Conservation (phyloP, 2,113 vertebrate species). For the Bothrops jararaca region DNA sequence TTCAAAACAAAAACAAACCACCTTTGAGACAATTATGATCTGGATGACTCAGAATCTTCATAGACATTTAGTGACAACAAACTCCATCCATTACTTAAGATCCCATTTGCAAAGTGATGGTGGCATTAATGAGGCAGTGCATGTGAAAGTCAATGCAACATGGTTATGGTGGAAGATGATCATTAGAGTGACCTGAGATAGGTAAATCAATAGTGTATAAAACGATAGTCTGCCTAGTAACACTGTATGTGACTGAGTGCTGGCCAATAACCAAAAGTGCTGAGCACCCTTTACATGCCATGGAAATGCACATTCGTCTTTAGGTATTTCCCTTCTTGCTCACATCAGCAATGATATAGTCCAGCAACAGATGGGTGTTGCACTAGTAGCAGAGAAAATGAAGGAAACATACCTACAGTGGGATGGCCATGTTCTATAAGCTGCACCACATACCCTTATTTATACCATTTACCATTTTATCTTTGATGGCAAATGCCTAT, state of each 20-base stretch:
- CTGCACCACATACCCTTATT: background rate
- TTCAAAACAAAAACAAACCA: too few species aligned
- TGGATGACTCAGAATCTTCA: too few species aligned
- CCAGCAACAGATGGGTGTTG: background rate
- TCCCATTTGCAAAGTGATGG: too few species aligned
- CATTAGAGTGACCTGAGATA: too few species aligned
- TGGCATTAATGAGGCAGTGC: too few species aligned
- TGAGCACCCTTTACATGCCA: background rate
- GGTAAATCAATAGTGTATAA: too few species aligned
- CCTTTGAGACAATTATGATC: too few species aligned
- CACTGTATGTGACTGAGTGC: background rate
- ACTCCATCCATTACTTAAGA: too few species aligned
- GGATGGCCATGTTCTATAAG: background rate
- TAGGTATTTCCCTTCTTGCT: background rate
- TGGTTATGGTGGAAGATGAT: too few species aligned
- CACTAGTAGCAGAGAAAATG: background rate
- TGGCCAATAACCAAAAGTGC: background rate
- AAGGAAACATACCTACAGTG: background rate
- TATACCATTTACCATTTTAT: background rate
- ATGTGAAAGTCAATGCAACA: too few species aligned
- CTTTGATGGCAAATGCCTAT: background rate
- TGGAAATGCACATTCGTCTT: background rate
- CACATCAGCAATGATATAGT: background rate
- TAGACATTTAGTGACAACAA: too few species aligned
- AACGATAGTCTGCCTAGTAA: too few species aligned